Conservation (phyloP, 2,797 vertebrate genomes). For the Anguilla obscura region DNA sequence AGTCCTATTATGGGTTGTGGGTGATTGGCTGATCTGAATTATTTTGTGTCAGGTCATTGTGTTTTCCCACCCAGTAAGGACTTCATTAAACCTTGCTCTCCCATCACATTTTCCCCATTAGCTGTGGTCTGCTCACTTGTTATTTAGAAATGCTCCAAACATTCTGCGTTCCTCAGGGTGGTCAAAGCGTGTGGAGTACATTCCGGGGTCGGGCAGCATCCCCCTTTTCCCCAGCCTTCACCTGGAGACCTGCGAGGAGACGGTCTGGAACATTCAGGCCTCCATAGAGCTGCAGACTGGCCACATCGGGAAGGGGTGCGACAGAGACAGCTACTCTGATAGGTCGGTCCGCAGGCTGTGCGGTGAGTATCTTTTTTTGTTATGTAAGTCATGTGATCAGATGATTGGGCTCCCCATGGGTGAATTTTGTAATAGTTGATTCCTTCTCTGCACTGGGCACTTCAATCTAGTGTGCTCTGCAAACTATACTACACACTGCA, state of each 20-base stretch:
- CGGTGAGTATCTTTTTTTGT: conserved; percentile 68
- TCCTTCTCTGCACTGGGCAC: background rate
- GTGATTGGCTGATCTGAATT: background rate
- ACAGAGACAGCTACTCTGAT: conserved; percentile 97
- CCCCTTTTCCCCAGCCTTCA: conserved; percentile 91
- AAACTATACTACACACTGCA: background rate
- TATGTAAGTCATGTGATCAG: background rate
- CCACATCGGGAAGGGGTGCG: conserved; percentile 97
- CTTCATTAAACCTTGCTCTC: no score
- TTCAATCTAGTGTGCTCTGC: background rate
- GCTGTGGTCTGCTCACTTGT: background rate
- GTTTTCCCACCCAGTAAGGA: background rate
- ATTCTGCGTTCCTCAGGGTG: conserved; percentile 75
- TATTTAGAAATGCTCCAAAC: background rate
- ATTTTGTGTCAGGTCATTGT: background rate
- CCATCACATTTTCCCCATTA: background rate
- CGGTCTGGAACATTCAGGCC: conserved; percentile 96
- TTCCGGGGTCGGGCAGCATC: conserved; percentile 87
- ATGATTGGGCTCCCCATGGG: background rate
- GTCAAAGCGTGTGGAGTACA: conserved; percentile 96
- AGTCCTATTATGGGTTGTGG: background rate
- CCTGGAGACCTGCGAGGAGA: conserved; percentile 94
- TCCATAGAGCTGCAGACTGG: conserved; percentile 96
- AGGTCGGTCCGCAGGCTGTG: conserved; percentile 92
- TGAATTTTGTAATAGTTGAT: background rate